Conservation (phyloP, 2,797 vertebrate genomes). For the Eremophila alpestris region DNA sequence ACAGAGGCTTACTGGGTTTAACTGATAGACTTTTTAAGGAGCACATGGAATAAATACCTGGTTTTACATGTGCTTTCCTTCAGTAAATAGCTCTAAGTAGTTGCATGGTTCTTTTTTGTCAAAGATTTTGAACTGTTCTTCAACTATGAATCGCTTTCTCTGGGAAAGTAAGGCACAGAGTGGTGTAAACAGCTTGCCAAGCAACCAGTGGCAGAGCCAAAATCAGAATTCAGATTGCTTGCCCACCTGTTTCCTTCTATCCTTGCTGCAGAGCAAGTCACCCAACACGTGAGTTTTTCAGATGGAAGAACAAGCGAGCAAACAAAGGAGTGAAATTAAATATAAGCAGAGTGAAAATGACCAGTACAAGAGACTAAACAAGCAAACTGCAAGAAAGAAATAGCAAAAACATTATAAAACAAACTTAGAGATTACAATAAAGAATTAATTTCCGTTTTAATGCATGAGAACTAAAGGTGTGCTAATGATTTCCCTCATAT, state of each 20-base stretch:
- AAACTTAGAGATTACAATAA: neutral
- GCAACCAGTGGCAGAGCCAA: conserved; percentile 25
- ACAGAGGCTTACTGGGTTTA: neutral
- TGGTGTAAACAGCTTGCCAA: conserved; percentile 9
- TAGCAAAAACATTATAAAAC: neutral
- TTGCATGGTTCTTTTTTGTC: neutral
- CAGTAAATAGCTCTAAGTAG: neutral
- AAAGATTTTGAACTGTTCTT: neutral
- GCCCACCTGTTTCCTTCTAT: conserved; percentile 20
- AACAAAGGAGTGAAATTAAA: neutral
- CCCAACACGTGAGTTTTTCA: neutral
- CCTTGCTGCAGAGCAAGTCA: neutral
- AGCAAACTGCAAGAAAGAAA: neutral
- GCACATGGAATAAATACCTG: neutral
- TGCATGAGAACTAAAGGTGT: neutral
- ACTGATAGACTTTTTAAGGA: neutral
- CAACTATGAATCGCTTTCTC: neutral
- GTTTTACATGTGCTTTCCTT: neutral
- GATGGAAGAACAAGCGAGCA: neutral
- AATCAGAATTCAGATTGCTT: conserved; percentile 16
- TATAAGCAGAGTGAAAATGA: neutral
- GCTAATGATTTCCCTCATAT: neutral
- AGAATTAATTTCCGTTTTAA: neutral
- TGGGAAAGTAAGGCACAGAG: neutral
- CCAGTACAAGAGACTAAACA: neutral